A percentile compares a stretch with the other conserved stretches of the same genome.
These are phyloP conservation scores for Apamea sordens DNA, from an alignment of 2,888 invertebrate genomes.

Conservation along the genomic window DNA sequence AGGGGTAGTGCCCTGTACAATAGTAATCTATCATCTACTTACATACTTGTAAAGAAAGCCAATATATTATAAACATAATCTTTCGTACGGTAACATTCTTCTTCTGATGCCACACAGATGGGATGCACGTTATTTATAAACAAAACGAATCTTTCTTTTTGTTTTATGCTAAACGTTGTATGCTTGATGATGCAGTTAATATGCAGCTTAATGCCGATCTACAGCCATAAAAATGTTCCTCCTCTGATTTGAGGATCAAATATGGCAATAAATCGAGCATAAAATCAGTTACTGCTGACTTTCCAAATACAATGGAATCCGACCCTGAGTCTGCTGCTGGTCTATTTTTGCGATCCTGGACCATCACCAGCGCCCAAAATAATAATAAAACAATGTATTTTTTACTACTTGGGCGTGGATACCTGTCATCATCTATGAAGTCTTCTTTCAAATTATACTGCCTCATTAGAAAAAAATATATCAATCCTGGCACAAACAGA, in stretches of 20 bases:
- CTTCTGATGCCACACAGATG: neutral
- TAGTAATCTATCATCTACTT: neutral
- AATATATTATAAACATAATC: neutral
- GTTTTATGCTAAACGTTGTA: neutral
- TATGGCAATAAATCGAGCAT: neutral
- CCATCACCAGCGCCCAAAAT: neutral
- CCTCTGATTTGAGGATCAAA: neutral
- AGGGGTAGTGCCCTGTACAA: neutral
- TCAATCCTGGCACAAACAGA: constrained; percentile 36
- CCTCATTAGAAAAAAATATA: constrained; percentile 6
- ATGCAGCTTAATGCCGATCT: neutral
- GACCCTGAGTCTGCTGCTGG: neutral
- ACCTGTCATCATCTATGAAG: neutral
- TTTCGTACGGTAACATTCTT: neutral
- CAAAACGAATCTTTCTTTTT: too few species aligned
- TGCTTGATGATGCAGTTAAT: neutral
- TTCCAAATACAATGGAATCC: neutral
- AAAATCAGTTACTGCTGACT: neutral
- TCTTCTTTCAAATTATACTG: constrained; percentile 13
- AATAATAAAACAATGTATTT: neutral
- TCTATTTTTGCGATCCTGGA: neutral
- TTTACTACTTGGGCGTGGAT: neutral
- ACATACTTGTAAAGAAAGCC: neutral
- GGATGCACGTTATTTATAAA: neutral
- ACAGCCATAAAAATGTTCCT: neutral